These are phyloP conservation scores for Euproctis similis DNA, from an alignment of 2,888 invertebrate species.

Conservation along the genomic window DNA sequence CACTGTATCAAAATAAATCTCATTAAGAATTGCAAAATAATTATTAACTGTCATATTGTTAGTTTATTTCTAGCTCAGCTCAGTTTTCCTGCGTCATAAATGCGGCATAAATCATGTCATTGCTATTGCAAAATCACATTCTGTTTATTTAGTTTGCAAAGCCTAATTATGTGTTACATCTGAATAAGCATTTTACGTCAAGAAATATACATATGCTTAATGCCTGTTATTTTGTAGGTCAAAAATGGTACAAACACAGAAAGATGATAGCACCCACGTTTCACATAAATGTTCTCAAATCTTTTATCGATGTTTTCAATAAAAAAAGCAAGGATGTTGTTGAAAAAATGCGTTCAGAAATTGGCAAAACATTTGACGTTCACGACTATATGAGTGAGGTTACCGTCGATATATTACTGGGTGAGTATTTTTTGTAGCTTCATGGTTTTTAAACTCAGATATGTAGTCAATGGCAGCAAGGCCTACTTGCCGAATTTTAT, in stretches of 20 bases:
- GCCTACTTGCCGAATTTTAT: no score
- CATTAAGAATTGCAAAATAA: no score
- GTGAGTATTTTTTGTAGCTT: slow-evolving; percentile 45
- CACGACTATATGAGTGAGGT: slow-evolving; percentile 84
- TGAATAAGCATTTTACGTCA: neutral
- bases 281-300: slow-evolving; percentile 86
- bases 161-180: neutral
- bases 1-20: no score
- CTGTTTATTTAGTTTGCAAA: no score
- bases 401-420: slow-evolving; percentile 81
- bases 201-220: neutral
- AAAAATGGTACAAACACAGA: slow-evolving; percentile 85
- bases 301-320: slow-evolving; percentile 83
- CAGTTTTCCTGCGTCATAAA: no score
- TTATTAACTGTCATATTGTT: no score
- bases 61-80: no score
- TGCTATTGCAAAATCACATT: no score
- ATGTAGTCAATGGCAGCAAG: no score
- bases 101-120: no score
- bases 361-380: slow-evolving; percentile 79
- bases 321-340: slow-evolving; percentile 80
- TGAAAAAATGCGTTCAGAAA: slow-evolving; percentile 74
- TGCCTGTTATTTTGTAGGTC: no score
- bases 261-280: slow-evolving; percentile 88
- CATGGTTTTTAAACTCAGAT: no score